These are phyloP conservation scores for Bombycilla garrulus DNA, from an alignment of 2,113 vertebrate species.

Conservation along the genomic window DNA sequence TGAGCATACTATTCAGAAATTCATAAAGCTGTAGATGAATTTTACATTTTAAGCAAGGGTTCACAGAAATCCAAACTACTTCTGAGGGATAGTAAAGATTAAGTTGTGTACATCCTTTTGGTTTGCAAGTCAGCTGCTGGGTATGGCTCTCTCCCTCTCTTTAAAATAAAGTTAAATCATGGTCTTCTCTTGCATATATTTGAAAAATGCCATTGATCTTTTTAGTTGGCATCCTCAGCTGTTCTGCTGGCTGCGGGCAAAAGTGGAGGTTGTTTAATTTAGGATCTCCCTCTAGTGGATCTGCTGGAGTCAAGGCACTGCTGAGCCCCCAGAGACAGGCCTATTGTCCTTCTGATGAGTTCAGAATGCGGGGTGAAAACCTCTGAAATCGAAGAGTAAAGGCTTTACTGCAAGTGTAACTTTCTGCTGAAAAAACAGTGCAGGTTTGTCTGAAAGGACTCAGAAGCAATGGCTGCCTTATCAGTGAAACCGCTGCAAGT, in stretches of 20 bases:
- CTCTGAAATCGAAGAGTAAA: background rate
- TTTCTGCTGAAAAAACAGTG: background rate
- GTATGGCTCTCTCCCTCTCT: background rate
- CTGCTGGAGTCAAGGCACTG: background rate
- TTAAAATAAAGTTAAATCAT: background rate
- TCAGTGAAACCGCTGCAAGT: background rate
- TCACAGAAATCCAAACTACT: background rate
- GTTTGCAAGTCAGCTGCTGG: background rate
- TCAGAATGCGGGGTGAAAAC: background rate
- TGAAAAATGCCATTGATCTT: slow-evolving; percentile 15
- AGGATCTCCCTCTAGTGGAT: slow-evolving; percentile 54
- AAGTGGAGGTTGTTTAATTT: background rate
- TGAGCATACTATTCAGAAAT: background rate
- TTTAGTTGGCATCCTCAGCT: slow-evolving; percentile 15
- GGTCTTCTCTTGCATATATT: background rate
- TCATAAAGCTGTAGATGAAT: background rate
- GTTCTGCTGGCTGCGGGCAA: background rate
- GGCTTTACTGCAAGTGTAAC: background rate
- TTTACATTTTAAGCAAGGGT: background rate
- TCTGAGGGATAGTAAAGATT: background rate
- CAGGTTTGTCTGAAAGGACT: background rate
- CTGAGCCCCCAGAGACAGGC: rapidly evolving
- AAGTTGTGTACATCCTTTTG: background rate
- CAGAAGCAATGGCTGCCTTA: background rate
- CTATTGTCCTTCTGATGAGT: background rate